Conservation (phyloP, 2,797 vertebrate genomes). For the Anisognathus igniventris region DNA sequence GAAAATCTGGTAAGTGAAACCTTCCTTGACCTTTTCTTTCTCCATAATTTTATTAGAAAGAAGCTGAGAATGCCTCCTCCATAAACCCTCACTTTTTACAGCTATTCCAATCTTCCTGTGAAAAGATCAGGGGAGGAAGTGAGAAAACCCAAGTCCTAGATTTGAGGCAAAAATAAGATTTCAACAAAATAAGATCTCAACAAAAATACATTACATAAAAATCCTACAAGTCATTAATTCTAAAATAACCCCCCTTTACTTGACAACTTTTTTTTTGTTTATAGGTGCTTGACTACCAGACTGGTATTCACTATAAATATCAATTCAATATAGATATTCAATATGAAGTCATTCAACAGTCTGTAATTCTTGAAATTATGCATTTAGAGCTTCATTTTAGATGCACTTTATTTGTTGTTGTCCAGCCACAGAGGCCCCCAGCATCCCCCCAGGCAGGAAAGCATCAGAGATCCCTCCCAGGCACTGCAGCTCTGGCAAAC, state of each 20-base stretch:
- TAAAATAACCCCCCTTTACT: not conserved
- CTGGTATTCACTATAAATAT: not conserved
- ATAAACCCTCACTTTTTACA: not conserved
- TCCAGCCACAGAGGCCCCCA: not conserved
- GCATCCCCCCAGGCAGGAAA: not conserved
- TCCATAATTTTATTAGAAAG: slow-evolving; percentile 12
- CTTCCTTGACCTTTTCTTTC: slow-evolving; percentile 20
- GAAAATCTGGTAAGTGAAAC: slow-evolving; percentile 2
- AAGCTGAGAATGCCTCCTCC: slow-evolving; percentile 29
- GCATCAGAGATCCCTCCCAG: not conserved
- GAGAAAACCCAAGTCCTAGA: slow-evolving; percentile 36
- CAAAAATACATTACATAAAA: slow-evolving; percentile 25
- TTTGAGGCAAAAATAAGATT: slow-evolving; percentile 35
- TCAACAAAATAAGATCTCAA: slow-evolving; percentile 3
- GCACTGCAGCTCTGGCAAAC: not conserved
- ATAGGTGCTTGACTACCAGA: not conserved
- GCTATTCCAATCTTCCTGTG: slow-evolving; percentile 2
- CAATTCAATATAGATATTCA: not conserved
- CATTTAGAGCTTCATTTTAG: not conserved
- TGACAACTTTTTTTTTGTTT: not conserved
- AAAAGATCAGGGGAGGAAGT: slow-evolving; percentile 30
- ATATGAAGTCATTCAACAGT: not conserved
- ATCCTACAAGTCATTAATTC: not conserved
- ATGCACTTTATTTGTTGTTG: not conserved
- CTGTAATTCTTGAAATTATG: not conserved